Evolutionary conservation across 2,888 invertebrate genomes (phyloP).

Genomic region (Trissoscelio sp.): DNA sequence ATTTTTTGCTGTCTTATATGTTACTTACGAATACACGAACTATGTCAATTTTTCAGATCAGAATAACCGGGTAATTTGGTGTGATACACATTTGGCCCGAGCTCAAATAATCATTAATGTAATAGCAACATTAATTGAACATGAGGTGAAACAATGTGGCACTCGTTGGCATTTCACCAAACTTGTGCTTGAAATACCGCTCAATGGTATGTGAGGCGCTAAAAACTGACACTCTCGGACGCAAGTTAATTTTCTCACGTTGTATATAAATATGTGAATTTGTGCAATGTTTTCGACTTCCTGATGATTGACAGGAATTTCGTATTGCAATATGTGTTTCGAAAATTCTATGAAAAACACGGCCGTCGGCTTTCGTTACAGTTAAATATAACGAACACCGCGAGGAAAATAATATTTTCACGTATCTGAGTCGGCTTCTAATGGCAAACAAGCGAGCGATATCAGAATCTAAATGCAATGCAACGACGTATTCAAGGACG

Average conservation of each 20-base stretch:
- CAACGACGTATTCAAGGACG: conserved; percentile 59
- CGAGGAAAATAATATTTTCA: conserved; percentile 22
- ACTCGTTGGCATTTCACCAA: conserved; percentile 60
- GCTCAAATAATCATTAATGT: conserved; percentile 60
- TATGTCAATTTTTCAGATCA: conserved; percentile 22
- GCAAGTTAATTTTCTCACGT: conserved; percentile 63
- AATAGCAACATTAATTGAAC: conserved; percentile 64
- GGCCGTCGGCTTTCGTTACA: background rate
- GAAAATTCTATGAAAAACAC: conserved; percentile 16
- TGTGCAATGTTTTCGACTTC: conserved; percentile 30
- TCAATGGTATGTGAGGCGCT: conserved; percentile 59
- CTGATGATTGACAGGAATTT: conserved; percentile 51
- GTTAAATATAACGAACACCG: conserved; percentile 12
- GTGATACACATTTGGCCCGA: conserved; percentile 53
- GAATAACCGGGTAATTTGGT: conserved; percentile 37
- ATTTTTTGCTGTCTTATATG: background rate
- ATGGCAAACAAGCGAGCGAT: conserved; percentile 32
- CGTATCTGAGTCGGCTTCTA: background rate
- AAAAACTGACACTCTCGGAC: conserved; percentile 49
- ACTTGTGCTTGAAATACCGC: conserved; percentile 61
- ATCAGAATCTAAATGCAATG: conserved; percentile 47
- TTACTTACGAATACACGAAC: background rate
- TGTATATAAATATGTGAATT: conserved; percentile 52
- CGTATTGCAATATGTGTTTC: conserved; percentile 15
- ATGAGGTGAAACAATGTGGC: conserved; percentile 61